Conservation (phyloP, 2,888 invertebrate species). For the Anagyrus pseudococci region DNA sequence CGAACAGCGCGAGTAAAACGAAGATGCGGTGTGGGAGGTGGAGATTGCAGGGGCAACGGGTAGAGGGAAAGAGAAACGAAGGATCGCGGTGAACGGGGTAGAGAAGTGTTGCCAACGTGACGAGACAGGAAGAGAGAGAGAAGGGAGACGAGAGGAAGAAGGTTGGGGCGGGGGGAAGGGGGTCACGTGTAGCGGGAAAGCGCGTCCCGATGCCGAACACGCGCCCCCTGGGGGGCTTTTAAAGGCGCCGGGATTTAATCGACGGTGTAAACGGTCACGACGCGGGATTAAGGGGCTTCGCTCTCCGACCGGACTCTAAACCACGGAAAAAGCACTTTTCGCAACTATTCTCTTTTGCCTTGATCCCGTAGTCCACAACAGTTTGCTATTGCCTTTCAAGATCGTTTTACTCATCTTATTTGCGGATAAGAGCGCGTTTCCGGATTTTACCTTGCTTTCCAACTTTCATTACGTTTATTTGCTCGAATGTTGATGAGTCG, state of each 20-base stretch:
- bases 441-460: too few species aligned
- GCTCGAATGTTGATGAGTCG: too few species aligned
- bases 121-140: too few species aligned
- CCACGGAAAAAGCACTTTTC: constrained; percentile 38
- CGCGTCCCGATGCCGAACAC: constrained; percentile 31
- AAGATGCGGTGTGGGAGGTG: too few species aligned
- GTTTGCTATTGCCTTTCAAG: too few species aligned
- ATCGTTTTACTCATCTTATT: too few species aligned
- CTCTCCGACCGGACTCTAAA: constrained; percentile 21
- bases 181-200: constrained; percentile 35
- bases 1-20: constrained; percentile 14
- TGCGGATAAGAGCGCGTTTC: too few species aligned
- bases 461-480: too few species aligned
- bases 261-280: constrained; percentile 53
- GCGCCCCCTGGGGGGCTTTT: constrained; percentile 42
- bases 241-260: constrained; percentile 50
- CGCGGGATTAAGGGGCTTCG: constrained; percentile 45
- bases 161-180: too few species aligned
- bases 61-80: constrained; percentile 6
- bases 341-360: constrained; percentile 29
- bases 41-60: too few species aligned
- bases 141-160: too few species aligned
- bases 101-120: constrained; percentile 30
- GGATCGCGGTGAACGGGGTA: not conserved
- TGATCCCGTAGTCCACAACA: too few species aligned